A percentile compares a stretch with the other conserved stretches of the same genome.
Conservation (phyloP, 2,888 invertebrate genomes). For the Melieria crassipennis region DNA sequence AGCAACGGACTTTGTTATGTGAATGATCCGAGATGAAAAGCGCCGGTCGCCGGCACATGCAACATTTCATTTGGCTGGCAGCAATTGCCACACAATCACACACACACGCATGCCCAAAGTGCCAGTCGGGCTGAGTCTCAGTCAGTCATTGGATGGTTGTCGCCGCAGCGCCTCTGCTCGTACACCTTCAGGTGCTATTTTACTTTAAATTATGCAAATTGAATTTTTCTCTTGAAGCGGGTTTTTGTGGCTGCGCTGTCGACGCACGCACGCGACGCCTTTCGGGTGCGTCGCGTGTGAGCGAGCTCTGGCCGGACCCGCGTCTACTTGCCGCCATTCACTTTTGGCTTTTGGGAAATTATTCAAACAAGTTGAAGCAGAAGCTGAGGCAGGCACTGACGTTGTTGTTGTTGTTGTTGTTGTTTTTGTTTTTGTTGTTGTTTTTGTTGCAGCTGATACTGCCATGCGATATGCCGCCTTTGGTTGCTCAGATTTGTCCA, state of each 20-base stretch:
- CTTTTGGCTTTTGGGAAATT: slow-evolving; percentile 26
- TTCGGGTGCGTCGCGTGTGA: not conserved
- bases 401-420: slow-evolving; percentile 2
- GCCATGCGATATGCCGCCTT: no score
- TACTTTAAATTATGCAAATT: slow-evolving; percentile 41
- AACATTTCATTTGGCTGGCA: not conserved
- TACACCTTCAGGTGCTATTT: slow-evolving; percentile 25
- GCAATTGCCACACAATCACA: not conserved
- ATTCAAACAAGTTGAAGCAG: slow-evolving; percentile 4
- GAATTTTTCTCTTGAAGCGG: slow-evolving; percentile 37
- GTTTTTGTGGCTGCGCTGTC: not conserved
- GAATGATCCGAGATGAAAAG: not conserved
- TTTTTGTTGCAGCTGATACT: not conserved
- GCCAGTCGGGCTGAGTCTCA: no score
- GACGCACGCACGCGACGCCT: not conserved
- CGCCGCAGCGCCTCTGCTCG: not conserved
- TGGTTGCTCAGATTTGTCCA: no score
- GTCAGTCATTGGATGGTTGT: not conserved
- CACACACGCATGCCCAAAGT: not conserved
- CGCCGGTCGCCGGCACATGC: not conserved
- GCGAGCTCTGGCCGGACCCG: not conserved
- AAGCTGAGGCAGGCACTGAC: not conserved
- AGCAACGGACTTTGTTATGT: not conserved
- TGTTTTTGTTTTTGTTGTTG: not conserved
- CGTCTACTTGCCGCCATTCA: no score